Evolutionary conservation across 2,888 invertebrate genomes (phyloP).

Genomic region (Tetramorium bicarinatum): DNA sequence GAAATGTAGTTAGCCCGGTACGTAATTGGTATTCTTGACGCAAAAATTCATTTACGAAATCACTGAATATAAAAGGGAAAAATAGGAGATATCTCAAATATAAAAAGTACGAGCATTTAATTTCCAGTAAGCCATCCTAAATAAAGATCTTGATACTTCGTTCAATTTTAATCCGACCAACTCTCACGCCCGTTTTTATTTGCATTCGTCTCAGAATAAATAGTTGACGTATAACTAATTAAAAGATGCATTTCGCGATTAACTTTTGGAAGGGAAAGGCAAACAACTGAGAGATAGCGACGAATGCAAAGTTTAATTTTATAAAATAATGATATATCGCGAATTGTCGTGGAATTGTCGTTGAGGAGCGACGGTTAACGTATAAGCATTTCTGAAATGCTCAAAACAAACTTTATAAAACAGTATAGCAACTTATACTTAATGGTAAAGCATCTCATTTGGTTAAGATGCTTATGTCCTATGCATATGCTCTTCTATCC

Average conservation of each 20-base stretch:
- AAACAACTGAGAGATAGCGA: conserved; percentile 15
- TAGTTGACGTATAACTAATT: conserved; percentile 36
- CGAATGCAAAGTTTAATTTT: conserved; percentile 16
- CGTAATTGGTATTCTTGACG: conserved; percentile 74
- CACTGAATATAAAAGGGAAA: conserved; percentile 60
- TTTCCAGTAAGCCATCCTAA: conserved; percentile 7
- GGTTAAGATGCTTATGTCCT: not conserved
- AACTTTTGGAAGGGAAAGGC: not conserved
- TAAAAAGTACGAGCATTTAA: conserved; percentile 59
- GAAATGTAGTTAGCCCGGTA: conserved; percentile 62
- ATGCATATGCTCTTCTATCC: not conserved
- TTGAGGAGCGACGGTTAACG: not conserved
- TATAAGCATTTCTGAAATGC: not conserved
- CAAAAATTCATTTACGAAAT: conserved; percentile 72
- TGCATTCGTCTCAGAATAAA: not conserved
- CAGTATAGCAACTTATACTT: not conserved
- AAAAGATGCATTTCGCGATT: conserved; percentile 27
- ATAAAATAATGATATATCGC: not conserved
- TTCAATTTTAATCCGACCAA: conserved; percentile 24
- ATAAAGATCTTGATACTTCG: conserved; percentile 44
- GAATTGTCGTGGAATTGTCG: not conserved
- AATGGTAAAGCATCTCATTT: not conserved
- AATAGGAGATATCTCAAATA: conserved; percentile 67
- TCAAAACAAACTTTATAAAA: not conserved
- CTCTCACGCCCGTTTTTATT: conserved; percentile 4